Conservation (phyloP, 2,797 vertebrate species). For the Urosaurus nigricauda region DNA sequence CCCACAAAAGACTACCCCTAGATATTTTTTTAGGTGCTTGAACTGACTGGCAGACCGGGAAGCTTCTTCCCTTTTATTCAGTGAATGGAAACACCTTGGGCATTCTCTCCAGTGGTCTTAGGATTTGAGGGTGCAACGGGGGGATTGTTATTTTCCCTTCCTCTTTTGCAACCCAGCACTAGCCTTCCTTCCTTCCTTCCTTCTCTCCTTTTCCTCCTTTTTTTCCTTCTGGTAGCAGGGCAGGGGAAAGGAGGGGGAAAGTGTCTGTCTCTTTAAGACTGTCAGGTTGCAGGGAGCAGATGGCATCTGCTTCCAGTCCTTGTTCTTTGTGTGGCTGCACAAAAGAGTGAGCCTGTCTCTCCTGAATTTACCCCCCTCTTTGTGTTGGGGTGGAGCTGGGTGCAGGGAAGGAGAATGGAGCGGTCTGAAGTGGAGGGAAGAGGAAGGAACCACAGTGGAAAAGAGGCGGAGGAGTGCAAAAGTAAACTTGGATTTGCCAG, state of each 20-base stretch:
- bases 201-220: no score
- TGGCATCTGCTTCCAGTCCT: constrained; percentile 75
- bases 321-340: constrained; percentile 78
- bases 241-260: constrained; percentile 37
- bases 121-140: not conserved
- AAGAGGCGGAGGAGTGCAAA: not conserved
- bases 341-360: constrained; percentile 73
- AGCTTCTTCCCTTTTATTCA: not conserved
- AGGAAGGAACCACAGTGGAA: not conserved
- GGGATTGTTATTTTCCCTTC: no score
- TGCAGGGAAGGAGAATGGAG: not conserved
- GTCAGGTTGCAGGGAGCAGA: constrained; percentile 77
- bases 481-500: constrained; percentile 29
- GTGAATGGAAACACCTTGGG: no score
- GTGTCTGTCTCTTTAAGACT: constrained; percentile 78
- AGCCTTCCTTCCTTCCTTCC: no score
- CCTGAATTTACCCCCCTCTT: constrained; percentile 29
- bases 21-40: no score
- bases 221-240: constrained; percentile 13
- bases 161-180: not conserved
- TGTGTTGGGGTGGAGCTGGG: constrained; percentile 27
- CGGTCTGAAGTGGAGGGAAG: not conserved
- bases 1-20: no score
- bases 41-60: not conserved
- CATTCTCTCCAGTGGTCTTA: no score